phyloP scores from a whole-genome alignment of 2,888 invertebrate genomes.

The Morinoia aosen region DNA sequence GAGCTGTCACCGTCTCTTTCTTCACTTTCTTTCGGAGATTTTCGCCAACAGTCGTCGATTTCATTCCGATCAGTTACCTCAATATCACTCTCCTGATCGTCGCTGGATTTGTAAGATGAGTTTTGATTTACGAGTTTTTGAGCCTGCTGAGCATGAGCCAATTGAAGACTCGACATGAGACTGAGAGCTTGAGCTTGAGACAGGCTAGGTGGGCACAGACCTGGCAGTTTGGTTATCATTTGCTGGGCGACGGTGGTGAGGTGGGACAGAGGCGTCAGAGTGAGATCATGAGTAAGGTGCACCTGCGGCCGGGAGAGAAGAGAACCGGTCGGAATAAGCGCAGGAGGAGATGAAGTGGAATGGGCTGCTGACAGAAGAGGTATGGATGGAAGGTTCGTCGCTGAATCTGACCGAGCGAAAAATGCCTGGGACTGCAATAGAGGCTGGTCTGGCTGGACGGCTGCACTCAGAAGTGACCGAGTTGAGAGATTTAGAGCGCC shows the following conservation, averaged over 20 bases:
- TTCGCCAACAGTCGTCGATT: neutral
- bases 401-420: neutral
- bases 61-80: constrained; percentile 32
- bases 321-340: constrained; percentile 48
- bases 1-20: constrained; percentile 41
- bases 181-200: constrained; percentile 53
- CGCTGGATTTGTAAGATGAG: neutral
- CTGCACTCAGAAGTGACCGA: constrained; percentile 19
- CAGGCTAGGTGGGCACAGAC: constrained; percentile 32
- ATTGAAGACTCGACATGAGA: constrained; percentile 28
- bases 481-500: constrained; percentile 29
- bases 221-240: constrained; percentile 29
- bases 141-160: neutral
- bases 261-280: constrained; percentile 36
- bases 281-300: constrained; percentile 49
- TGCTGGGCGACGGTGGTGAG: constrained; percentile 24
- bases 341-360: constrained; percentile 19
- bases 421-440: neutral
- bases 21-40: neutral
- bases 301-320: constrained; percentile 49
- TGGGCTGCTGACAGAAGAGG: constrained; percentile 7
- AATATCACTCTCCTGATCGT: constrained; percentile 12
- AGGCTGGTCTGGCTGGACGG: neutral
- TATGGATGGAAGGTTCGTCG: neutral
- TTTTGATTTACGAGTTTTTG: neutral